Percentiles rank a stretch among this genome's conserved stretches.
Evolutionary conservation across 2,113 vertebrate species (phyloP).

Genomic region (Tragulus kanchil): DNA sequence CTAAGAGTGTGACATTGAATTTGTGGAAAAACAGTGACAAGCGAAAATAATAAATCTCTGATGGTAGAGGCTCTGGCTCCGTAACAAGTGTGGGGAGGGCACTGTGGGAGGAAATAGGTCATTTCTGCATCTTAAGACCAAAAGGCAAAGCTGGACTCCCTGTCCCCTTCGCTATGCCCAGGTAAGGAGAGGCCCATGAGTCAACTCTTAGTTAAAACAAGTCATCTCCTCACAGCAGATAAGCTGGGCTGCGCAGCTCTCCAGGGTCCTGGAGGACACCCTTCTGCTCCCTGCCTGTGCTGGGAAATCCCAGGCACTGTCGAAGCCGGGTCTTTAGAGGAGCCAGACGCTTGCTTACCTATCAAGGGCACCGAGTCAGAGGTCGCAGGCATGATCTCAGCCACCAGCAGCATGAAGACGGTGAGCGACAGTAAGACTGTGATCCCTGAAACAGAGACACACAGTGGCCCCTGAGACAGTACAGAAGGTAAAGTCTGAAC

Average conservation of each 20-base stretch:
- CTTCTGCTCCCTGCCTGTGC: neutral
- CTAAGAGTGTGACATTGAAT: neutral
- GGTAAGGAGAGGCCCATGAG: neutral
- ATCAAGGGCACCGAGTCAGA: slow-evolving; percentile 98
- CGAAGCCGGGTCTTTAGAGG: neutral
- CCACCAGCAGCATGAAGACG: slow-evolving; percentile 97
- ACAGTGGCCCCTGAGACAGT: neutral
- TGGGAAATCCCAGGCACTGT: neutral
- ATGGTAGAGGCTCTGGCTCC: neutral
- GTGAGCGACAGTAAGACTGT: slow-evolving; percentile 96
- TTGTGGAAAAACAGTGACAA: neutral
- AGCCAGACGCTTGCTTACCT: slow-evolving; percentile 86
- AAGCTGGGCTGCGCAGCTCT: no score
- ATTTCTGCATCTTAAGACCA: neutral
- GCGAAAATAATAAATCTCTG: neutral
- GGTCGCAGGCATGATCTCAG: slow-evolving; percentile 97
- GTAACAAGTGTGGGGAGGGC: neutral
- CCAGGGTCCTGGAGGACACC: accelerated
- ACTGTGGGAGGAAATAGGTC: neutral
- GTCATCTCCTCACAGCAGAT: neutral
- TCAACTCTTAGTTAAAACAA: neutral
- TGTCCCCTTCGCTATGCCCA: neutral
- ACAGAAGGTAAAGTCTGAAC: accelerated
- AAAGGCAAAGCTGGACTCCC: neutral
- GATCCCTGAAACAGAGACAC: slow-evolving; percentile 91